A percentile compares a stretch with the other conserved stretches of the same genome.
These are phyloP conservation scores for Rhea pennata DNA, from an alignment of 2,113 vertebrate genomes.

Conservation along the genomic window DNA sequence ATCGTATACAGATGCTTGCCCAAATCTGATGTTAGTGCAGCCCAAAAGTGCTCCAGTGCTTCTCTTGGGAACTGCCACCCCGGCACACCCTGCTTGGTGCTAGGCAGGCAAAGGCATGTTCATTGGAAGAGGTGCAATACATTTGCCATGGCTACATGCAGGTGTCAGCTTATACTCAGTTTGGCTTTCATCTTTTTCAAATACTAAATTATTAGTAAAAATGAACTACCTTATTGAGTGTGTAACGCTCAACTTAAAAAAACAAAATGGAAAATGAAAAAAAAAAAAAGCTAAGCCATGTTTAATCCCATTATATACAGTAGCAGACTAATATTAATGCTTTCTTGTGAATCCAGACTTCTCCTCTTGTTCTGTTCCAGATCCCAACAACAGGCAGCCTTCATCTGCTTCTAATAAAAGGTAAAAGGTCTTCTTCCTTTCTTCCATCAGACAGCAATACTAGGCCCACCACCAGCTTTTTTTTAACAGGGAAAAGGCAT, in stretches of 20 bases:
- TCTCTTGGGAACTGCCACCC: neutral
- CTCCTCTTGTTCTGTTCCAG: neutral
- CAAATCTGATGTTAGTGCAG: neutral
- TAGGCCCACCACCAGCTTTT: neutral
- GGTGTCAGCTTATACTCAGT: neutral
- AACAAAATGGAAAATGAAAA: accelerated
- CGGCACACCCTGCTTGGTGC: neutral
- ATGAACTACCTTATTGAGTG: neutral
- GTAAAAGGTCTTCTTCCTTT: neutral
- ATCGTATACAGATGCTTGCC: neutral
- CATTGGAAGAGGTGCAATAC: neutral
- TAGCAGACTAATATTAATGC: neutral
- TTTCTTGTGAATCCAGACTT: neutral
- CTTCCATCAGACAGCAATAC: neutral
- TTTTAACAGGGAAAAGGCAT: neutral
- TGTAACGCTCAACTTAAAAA: neutral
- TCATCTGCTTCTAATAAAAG: conserved; percentile 23
- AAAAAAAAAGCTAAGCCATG: neutral
- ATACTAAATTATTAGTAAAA: neutral
- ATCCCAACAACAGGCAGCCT: neutral
- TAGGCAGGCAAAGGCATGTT: neutral
- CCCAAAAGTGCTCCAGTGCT: neutral
- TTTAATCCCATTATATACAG: conserved; percentile 29
- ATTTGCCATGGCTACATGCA: neutral
- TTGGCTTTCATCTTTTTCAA: neutral